phyloP scores from a whole-genome alignment of 2,797 vertebrate species.

The Acanthis flammea region DNA sequence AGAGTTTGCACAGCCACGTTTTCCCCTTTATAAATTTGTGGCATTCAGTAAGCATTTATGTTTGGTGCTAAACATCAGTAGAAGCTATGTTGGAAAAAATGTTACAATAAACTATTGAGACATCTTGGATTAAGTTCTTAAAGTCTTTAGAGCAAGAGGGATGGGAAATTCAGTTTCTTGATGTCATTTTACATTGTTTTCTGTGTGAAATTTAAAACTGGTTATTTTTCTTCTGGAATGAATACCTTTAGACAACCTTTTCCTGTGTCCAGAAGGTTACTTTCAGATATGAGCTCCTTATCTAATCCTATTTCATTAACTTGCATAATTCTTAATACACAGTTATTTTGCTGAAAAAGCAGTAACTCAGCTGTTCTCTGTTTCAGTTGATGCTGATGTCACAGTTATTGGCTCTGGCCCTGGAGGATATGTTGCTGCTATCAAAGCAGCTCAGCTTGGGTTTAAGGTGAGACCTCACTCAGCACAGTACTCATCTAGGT shows the following conservation, averaged over 20 bases:
- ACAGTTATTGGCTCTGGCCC: constrained; percentile 97
- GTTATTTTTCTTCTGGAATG: neutral
- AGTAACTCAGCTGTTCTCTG: neutral
- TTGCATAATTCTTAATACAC: neutral
- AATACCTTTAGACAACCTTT: neutral
- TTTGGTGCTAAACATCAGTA: neutral
- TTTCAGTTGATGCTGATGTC: constrained; percentile 91
- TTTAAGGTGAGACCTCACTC: constrained; percentile 84
- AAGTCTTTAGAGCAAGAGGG: neutral
- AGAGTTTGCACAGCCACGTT: neutral
- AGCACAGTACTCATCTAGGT: neutral
- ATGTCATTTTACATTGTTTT: neutral
- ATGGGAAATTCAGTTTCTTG: neutral
- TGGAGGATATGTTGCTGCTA: constrained; percentile 96
- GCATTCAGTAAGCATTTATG: neutral
- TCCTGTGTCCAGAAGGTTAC: neutral
- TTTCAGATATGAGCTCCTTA: neutral
- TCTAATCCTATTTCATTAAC: neutral
- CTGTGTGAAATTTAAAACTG: neutral
- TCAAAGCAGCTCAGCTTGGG: constrained; percentile 96
- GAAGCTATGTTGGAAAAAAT: neutral
- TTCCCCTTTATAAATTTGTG: neutral
- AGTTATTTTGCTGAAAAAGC: neutral
- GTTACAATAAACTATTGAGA: neutral
- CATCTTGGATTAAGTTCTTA: neutral